A percentile compares a stretch with the other conserved stretches of the same genome.
phyloP scores from a whole-genome alignment of 2,888 invertebrate genomes.

The Linnaemya vulpina region DNA sequence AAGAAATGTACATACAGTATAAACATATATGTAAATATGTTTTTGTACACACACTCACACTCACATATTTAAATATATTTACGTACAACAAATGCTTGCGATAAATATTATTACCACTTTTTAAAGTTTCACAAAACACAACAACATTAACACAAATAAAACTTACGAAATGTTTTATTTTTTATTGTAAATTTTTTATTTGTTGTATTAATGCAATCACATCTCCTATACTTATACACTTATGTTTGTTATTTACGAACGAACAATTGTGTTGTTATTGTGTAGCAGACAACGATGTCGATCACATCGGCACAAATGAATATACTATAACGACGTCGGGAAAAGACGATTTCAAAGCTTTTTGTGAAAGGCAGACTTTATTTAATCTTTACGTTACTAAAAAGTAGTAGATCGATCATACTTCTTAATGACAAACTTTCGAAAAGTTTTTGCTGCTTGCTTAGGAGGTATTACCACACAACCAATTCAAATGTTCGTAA shows the following conservation, averaged over 20 bases:
- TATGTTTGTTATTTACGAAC: constrained; percentile 63
- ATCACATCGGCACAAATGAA: constrained; percentile 57
- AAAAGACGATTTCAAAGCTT: constrained; percentile 63
- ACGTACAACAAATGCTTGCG: constrained; percentile 56
- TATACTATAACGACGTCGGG: constrained; percentile 48
- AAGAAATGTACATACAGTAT: constrained; percentile 31
- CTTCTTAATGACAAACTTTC: constrained; percentile 70
- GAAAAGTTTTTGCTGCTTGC: constrained; percentile 64
- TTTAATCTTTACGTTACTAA: constrained; percentile 70
- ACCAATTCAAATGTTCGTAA: constrained; percentile 33
- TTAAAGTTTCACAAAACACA: constrained; percentile 70
- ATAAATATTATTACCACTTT: constrained; percentile 72
- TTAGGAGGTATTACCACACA: constrained; percentile 69
- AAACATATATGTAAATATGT: neutral
- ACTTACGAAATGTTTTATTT: constrained; percentile 65
- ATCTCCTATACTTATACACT: constrained; percentile 66
- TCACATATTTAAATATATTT: neutral
- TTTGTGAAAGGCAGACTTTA: constrained; percentile 72
- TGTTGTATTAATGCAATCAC: constrained; percentile 71
- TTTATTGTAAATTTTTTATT: constrained; percentile 52
- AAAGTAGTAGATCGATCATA: constrained; percentile 69
- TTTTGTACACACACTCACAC: neutral
- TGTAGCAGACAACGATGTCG: constrained; percentile 60
- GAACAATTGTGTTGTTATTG: constrained; percentile 51
- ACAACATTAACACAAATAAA: constrained; percentile 48